These are phyloP conservation scores for Sarotherodon lohbergeri DNA, from an alignment of 2,113 vertebrate genomes.

Conservation along the genomic window DNA sequence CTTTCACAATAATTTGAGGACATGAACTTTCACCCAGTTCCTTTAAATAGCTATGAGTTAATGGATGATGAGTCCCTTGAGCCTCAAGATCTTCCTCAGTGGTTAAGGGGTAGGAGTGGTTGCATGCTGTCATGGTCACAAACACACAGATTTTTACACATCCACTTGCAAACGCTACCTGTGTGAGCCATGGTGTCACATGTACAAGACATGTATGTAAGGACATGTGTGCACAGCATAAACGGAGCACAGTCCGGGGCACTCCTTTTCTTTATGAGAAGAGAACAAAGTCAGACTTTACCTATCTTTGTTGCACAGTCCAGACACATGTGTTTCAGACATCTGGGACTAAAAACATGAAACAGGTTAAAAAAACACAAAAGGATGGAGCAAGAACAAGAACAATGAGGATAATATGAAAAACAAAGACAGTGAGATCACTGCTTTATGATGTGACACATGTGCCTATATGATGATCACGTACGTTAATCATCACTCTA, in stretches of 20 bases:
- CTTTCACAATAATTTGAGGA: slow-evolving; percentile 86
- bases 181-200: background rate
- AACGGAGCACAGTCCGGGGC: slow-evolving; percentile 49
- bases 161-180: background rate
- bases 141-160: background rate
- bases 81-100: slow-evolving; percentile 82
- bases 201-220: background rate
- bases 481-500: background rate
- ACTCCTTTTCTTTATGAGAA: slow-evolving; percentile 78
- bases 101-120: slow-evolving; percentile 80
- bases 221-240: background rate
- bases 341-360: background rate
- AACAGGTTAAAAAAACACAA: background rate
- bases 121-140: slow-evolving; percentile 59
- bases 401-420: background rate
- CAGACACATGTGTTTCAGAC: background rate
- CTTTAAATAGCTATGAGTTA: slow-evolving; percentile 91
- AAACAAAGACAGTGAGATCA: background rate
- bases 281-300: slow-evolving; percentile 48
- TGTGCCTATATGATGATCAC: background rate
- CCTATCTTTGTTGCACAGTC: background rate
- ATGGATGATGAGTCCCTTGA: slow-evolving; percentile 84
- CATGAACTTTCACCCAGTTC: slow-evolving; percentile 87
- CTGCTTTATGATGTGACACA: background rate
- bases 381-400: background rate